A percentile compares a stretch with the other conserved stretches of the same genome.
These are phyloP conservation scores for Probosciger aterrimus DNA, from an alignment of 2,113 vertebrate species.

Conservation along the genomic window DNA sequence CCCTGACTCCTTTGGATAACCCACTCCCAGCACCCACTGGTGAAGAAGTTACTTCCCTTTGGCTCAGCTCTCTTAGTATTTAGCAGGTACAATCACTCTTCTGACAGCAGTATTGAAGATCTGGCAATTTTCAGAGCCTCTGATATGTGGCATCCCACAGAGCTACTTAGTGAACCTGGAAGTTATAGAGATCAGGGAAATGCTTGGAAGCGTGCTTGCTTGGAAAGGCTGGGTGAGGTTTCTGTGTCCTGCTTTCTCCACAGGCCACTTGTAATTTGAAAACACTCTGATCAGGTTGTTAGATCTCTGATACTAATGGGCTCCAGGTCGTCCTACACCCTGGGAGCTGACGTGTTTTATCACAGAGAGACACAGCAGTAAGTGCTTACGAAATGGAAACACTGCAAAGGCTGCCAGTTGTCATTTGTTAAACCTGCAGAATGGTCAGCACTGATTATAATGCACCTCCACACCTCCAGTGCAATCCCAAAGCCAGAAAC, in stretches of 20 bases:
- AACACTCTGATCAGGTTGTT: neutral
- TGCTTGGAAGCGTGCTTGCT: neutral
- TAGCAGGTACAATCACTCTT: neutral
- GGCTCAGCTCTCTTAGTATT: neutral
- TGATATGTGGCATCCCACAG: neutral
- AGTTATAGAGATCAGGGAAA: neutral
- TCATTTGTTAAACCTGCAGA: neutral
- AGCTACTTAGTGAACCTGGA: neutral
- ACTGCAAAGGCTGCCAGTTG: neutral
- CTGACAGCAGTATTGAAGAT: neutral
- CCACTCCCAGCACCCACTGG: neutral
- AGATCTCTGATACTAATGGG: neutral
- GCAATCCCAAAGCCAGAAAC: neutral
- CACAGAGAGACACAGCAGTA: neutral
- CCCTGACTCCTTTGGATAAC: neutral
- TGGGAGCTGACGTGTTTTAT: neutral
- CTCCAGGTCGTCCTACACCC: neutral
- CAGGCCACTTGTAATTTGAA: neutral
- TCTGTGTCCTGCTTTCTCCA: neutral
- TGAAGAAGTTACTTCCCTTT: neutral
- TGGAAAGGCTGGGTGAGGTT: neutral
- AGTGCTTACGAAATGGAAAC: neutral
- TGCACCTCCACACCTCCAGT: neutral
- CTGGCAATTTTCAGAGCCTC: neutral
- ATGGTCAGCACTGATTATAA: neutral